These are phyloP conservation scores for Urocolius indicus DNA, from an alignment of 2,113 vertebrate species.

Conservation along the genomic window DNA sequence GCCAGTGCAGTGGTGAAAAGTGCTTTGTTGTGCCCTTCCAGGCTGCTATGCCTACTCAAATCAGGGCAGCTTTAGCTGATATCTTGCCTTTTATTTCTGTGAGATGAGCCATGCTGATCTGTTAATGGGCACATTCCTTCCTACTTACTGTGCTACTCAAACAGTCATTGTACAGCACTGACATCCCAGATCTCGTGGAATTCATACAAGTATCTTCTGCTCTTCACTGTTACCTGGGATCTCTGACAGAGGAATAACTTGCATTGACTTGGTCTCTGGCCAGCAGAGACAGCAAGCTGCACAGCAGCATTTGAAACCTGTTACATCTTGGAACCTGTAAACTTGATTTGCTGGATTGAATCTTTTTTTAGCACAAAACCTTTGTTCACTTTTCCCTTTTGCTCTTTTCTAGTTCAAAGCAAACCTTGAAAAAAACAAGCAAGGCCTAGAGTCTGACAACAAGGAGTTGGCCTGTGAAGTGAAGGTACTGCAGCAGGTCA, in stretches of 20 bases:
- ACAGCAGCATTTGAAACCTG: background rate
- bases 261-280: background rate
- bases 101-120: slow-evolving; percentile 47
- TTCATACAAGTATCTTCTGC: background rate
- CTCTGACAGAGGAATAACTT: background rate
- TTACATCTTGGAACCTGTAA: background rate
- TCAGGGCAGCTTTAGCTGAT: background rate
- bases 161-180: background rate
- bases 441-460: slow-evolving; percentile 92
- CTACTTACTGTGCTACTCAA: background rate
- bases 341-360: background rate
- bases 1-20: background rate
- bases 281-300: background rate
- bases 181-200: background rate
- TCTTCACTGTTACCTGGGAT: background rate
- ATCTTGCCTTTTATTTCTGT: slow-evolving; percentile 49
- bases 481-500: slow-evolving; percentile 92
- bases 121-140: slow-evolving; percentile 47
- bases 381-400: background rate
- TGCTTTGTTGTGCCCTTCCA: background rate
- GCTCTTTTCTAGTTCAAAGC: slow-evolving; percentile 84
- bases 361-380: background rate
- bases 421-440: slow-evolving; percentile 97
- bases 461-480: slow-evolving; percentile 92
- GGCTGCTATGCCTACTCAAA: slow-evolving; percentile 5